Evolutionary conservation across 2,888 invertebrate genomes (phyloP).

Genomic region (Lycophotia porphyrea): DNA sequence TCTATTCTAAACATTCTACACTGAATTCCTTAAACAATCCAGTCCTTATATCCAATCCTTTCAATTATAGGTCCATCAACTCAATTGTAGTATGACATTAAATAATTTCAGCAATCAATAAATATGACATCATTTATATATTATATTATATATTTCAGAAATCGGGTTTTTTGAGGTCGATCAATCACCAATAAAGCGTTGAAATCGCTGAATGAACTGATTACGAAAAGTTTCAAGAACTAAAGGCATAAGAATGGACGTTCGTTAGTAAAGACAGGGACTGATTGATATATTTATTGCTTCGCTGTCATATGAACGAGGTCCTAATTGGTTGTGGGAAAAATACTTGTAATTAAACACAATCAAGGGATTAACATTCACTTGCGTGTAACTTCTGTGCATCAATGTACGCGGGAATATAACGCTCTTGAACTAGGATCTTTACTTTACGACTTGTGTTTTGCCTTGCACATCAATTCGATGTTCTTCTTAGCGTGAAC

Average conservation of each 20-base stretch:
- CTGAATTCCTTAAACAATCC: conserved; percentile 2
- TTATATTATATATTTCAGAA: too few relatives aligned
- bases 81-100: conserved; percentile 8
- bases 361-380: conserved; percentile 71
- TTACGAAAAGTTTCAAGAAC: conserved; percentile 18
- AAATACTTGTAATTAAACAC: conserved; percentile 72
- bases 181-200: conserved; percentile 13
- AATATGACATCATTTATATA: conserved; percentile 11
- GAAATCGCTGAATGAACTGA: conserved; percentile 16
- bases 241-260: conserved; percentile 39
- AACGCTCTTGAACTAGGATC: neutral
- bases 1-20: conserved; percentile 10
- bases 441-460: neutral
- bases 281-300: conserved; percentile 68
- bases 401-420: conserved; percentile 32
- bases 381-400: conserved; percentile 58
- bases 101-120: neutral
- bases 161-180: conserved; percentile 21
- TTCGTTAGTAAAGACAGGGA: conserved; percentile 52
- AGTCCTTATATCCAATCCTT: conserved; percentile 12
- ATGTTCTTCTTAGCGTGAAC: too few relatives aligned
- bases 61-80: conserved; percentile 11
- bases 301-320: conserved; percentile 62
- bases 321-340: conserved; percentile 75
- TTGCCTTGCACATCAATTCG: neutral